Evolutionary conservation across 2,113 vertebrate genomes (phyloP).

Genomic region (Paradoxurus hermaphroditus): DNA sequence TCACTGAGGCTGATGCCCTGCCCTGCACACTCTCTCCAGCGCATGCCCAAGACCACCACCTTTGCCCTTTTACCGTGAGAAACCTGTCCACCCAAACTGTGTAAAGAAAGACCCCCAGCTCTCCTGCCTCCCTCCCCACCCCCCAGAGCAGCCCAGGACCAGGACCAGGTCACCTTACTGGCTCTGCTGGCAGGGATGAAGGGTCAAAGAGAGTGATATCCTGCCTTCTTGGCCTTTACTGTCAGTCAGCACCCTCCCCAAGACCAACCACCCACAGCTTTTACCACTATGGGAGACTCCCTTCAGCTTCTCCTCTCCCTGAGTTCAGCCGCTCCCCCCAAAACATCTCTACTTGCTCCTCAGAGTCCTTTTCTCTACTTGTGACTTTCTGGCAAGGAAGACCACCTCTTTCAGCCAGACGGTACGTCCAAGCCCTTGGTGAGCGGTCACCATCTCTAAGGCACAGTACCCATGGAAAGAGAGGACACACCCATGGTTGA

Average conservation of each 20-base stretch:
- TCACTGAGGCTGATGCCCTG: background rate
- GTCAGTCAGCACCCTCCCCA: background rate
- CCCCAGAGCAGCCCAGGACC: background rate
- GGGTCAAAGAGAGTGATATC: background rate
- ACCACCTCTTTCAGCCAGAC: background rate
- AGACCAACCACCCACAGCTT: background rate
- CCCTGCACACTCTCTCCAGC: background rate
- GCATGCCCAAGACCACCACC: background rate
- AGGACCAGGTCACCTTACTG: background rate
- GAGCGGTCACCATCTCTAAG: background rate
- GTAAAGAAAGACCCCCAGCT: background rate
- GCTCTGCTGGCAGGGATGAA: background rate
- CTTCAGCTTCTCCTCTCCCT: background rate
- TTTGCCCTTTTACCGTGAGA: background rate
- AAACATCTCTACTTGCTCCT: background rate
- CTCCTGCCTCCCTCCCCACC: background rate
- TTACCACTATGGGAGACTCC: background rate
- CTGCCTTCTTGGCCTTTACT: background rate
- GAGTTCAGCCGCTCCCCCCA: background rate
- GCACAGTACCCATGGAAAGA: background rate
- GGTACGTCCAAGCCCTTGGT: background rate
- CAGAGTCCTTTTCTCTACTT: background rate
- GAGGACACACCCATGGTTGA: no score
- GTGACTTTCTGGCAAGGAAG: background rate
- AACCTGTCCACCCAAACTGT: background rate